Evolutionary conservation across 1,140 invertebrate genomes (phyloP), one percentile per base, ranked within the genome.

Genomic region (Ylistrum balloti): DNA sequence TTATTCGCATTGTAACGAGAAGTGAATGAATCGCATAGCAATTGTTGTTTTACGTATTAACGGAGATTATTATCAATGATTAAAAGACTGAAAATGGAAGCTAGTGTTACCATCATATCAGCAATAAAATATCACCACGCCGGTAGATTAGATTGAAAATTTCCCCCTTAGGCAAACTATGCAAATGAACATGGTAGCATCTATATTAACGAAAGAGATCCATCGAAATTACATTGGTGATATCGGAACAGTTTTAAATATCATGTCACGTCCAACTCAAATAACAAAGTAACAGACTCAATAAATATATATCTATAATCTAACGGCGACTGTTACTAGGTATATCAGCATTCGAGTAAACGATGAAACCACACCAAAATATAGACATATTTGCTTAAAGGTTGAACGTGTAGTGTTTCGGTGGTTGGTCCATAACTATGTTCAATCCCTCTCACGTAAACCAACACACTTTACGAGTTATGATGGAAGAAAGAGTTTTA

Each of bases 11-110:
- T 74, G 56, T 74, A 74, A 74, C 28, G 56, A 74, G 28, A 74
- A 74, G 56, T 74, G 56, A 74, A 74, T 7, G 56, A 74, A 74
- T 74, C 56, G 56, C 28, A 22, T 74, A 28, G n/a, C 56, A 74
- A 74, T 74, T 28, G 56, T 74, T 74, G 56, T 74, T 74, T 74
- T 74, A 28, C n/a, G 11, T 74, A 74, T 74, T 74, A 74, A 74
- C 56, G n/a, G 56, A n/a, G 56, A 74, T 74, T 74, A 74, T 74
- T 74, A 74, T 74, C 56, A 74, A 74, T 74, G 56, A 74, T 74
- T 74, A 74, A 74, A 74, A 74, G 56, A 74, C 56, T 74, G 56
- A 28, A 74, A 74, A 74, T 74, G 56, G 56, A 11, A 74, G n/a
- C 56, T 74, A 74, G 22, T 74, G 28, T 74, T 74, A 74, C 56